These are phyloP conservation scores for Drosophila eohydei DNA, from an alignment of 2,888 invertebrate species.

Conservation along the genomic window DNA sequence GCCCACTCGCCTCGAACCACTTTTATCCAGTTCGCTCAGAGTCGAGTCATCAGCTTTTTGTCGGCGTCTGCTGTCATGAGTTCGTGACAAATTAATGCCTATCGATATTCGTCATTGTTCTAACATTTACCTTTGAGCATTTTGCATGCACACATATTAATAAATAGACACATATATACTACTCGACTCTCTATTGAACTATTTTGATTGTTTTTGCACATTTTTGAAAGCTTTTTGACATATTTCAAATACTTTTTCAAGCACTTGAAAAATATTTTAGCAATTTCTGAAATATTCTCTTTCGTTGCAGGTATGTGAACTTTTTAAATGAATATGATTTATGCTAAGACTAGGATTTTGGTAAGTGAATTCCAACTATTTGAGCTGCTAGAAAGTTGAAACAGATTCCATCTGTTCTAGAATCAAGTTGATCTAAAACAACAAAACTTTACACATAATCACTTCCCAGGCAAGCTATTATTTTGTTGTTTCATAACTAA, in stretches of 20 bases:
- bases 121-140: slow-evolving; percentile 28
- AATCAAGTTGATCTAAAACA: too few species aligned
- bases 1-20: slow-evolving; percentile 42
- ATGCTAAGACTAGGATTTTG: neutral
- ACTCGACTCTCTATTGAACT: slow-evolving; percentile 1
- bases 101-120: slow-evolving; percentile 54
- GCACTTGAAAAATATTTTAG: slow-evolving; percentile 2
- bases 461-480: neutral
- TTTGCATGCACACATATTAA: slow-evolving; percentile 9
- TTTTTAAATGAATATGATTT: neutral
- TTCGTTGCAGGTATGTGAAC: slow-evolving; percentile 67
- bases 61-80: slow-evolving; percentile 9
- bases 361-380: slow-evolving; percentile 1
- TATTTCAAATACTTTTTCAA: too few species aligned
- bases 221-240: neutral
- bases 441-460: neutral
- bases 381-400: neutral
- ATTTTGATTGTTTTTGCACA: slow-evolving; percentile 10
- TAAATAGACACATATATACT: neutral
- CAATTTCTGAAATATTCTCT: slow-evolving; percentile 14
- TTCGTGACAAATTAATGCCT: slow-evolving; percentile 58
- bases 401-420: too few species aligned
- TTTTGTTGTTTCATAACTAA: slow-evolving; percentile 12
- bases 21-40: slow-evolving; percentile 25
- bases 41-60: slow-evolving; percentile 25